Evolutionary conservation across 2,888 invertebrate genomes (phyloP).

Genomic region (Elmis aenea): DNA sequence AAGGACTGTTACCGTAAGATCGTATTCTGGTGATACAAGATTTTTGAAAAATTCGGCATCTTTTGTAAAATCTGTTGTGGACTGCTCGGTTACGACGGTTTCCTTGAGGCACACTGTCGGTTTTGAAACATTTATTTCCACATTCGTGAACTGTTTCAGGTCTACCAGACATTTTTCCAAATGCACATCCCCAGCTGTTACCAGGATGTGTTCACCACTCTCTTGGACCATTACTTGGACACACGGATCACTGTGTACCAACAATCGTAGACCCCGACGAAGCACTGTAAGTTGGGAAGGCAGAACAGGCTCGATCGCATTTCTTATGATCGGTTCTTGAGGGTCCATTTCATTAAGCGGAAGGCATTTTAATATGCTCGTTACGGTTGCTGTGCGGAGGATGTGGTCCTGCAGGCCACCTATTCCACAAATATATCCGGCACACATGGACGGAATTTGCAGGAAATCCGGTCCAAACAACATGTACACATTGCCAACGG

Average conservation of each 20-base stretch:
- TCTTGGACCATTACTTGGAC: constrained; percentile 86
- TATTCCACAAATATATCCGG: constrained; percentile 89
- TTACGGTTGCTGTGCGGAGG: constrained; percentile 85
- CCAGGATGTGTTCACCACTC: constrained; percentile 90
- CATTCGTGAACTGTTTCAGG: constrained; percentile 77
- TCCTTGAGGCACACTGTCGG: constrained; percentile 97
- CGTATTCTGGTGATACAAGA: constrained; percentile 28
- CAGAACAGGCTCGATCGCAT: constrained; percentile 85
- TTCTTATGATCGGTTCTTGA: constrained; percentile 81
- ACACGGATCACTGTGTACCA: constrained; percentile 93
- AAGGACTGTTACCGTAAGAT: constrained; percentile 58
- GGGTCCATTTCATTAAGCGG: constrained; percentile 81
- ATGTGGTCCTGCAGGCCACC: constrained; percentile 80
- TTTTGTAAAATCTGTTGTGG: too few relatives aligned
- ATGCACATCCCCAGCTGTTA: constrained; percentile 96
- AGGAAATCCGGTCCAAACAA: constrained; percentile 92
- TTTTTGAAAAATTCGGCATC: constrained; percentile 8
- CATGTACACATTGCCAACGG: constrained; percentile 74
- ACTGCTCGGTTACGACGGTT: too few relatives aligned
- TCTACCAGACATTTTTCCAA: constrained; percentile 93
- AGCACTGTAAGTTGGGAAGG: constrained; percentile 72
- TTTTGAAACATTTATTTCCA: constrained; percentile 84
- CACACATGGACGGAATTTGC: constrained; percentile 69
- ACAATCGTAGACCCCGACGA: constrained; percentile 70
- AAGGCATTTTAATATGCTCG: constrained; percentile 74